Evolutionary conservation across 2,113 vertebrate species (phyloP).

Genomic region (Perccottus glenii): DNA sequence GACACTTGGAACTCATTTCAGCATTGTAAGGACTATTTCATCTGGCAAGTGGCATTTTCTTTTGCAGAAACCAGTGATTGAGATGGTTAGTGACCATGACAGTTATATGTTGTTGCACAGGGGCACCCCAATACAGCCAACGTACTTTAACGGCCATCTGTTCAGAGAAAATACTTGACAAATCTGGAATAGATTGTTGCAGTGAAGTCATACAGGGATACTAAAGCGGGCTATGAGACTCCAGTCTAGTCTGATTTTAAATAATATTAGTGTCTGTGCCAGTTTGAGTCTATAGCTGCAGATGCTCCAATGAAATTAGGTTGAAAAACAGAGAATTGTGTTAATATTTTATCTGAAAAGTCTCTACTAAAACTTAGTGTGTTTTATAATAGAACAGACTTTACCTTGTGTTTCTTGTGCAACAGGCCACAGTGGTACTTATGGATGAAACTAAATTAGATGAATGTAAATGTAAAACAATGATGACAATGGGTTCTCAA

Average conservation of each 20-base stretch:
- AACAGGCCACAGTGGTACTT: neutral
- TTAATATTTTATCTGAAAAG: neutral
- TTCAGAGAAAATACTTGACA: constrained; percentile 46
- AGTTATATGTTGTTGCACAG: constrained; percentile 65
- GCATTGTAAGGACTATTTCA: constrained; percentile 46
- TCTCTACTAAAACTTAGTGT: neutral
- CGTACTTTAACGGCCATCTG: constrained; percentile 71
- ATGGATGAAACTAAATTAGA: too few relatives aligned
- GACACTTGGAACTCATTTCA: constrained; percentile 53
- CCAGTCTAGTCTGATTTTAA: constrained; percentile 26
- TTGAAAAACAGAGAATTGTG: constrained; percentile 29
- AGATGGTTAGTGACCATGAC: constrained; percentile 64
- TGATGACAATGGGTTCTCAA: too few relatives aligned
- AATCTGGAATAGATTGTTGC: constrained; percentile 64
- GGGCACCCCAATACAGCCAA: constrained; percentile 55
- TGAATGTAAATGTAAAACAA: too few relatives aligned
- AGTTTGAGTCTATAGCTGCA: neutral
- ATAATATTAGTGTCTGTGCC: constrained; percentile 1
- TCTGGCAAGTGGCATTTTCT: constrained; percentile 40
- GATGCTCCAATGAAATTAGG: neutral
- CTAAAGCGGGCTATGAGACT: constrained; percentile 32
- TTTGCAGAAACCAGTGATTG: constrained; percentile 54
- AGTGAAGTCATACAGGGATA: constrained; percentile 58
- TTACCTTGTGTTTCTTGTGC: neutral
- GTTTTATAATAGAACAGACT: neutral